Evolutionary conservation across 2,888 invertebrate species (phyloP).

Genomic region (Caenorhabditis virilis): DNA sequence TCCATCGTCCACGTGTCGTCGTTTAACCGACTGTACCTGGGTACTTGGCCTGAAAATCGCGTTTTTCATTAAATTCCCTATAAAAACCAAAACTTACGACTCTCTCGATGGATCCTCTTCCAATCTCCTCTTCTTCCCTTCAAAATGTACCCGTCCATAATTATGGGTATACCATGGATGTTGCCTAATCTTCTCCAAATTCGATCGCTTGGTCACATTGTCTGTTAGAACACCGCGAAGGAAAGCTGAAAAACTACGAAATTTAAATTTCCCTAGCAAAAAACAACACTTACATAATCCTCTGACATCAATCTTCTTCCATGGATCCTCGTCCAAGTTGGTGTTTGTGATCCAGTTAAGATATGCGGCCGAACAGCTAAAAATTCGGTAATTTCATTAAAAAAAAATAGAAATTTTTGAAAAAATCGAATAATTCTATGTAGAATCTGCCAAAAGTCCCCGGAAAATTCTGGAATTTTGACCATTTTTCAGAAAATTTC

Average conservation of each 20-base stretch:
- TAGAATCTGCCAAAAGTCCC: too few species aligned
- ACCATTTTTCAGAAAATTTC: too few species aligned
- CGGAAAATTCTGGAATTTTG: too few species aligned
- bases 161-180: constrained; percentile 78
- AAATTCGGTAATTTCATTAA: too few species aligned
- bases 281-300: constrained; percentile 74
- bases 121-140: too few species aligned
- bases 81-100: too few species aligned
- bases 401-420: too few species aligned
- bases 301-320: constrained; percentile 81
- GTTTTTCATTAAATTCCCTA: neutral
- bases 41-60: constrained; percentile 2
- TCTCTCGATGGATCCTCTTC: too few species aligned
- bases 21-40: constrained; percentile 8
- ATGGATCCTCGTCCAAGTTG: constrained; percentile 72
- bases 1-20: constrained; percentile 18
- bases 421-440: too few species aligned
- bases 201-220: constrained; percentile 76
- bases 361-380: constrained; percentile 21
- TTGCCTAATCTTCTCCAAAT: constrained; percentile 76
- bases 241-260: constrained; percentile 72
- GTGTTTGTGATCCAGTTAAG: constrained; percentile 26
- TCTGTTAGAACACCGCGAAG: constrained; percentile 80
- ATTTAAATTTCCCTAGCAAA: neutral
- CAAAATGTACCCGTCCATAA: too few species aligned